phyloP scores from a whole-genome alignment of 2,888 invertebrate genomes.

The Lithophane leautieri region DNA sequence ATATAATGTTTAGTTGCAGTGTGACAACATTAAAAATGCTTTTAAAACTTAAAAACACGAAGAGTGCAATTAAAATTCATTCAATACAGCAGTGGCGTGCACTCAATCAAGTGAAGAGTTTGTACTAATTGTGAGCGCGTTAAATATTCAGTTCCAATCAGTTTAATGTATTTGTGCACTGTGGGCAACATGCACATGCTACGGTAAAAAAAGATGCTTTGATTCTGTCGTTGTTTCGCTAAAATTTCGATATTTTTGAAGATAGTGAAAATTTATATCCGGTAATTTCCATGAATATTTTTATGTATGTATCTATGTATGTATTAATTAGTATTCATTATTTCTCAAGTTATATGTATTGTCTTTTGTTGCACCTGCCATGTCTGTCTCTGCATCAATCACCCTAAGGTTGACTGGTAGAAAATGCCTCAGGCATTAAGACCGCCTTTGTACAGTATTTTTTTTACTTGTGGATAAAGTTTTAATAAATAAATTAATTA shows the following conservation, averaged over 20 bases:
- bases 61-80: conserved; percentile 66
- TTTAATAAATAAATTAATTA: too few relatives aligned
- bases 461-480: too few relatives aligned
- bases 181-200: background rate
- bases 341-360: too few relatives aligned
- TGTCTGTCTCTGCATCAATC: too few relatives aligned
- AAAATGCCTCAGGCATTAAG: too few relatives aligned
- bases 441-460: too few relatives aligned
- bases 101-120: conserved; percentile 69
- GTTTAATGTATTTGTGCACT: conserved; percentile 39
- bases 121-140: conserved; percentile 51
- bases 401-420: too few relatives aligned
- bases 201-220: background rate
- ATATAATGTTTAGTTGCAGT: conserved; percentile 53
- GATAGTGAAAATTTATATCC: too few relatives aligned
- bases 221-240: background rate
- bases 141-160: conserved; percentile 64
- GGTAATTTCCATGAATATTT: too few relatives aligned
- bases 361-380: too few relatives aligned
- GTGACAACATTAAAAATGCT: conserved; percentile 47
- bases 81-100: conserved; percentile 66
- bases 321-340: too few relatives aligned
- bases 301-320: too few relatives aligned
- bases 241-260: background rate
- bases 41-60: conserved; percentile 34